These are phyloP conservation scores for Beris morrisii DNA, from an alignment of 2,888 invertebrate species.

Conservation along the genomic window DNA sequence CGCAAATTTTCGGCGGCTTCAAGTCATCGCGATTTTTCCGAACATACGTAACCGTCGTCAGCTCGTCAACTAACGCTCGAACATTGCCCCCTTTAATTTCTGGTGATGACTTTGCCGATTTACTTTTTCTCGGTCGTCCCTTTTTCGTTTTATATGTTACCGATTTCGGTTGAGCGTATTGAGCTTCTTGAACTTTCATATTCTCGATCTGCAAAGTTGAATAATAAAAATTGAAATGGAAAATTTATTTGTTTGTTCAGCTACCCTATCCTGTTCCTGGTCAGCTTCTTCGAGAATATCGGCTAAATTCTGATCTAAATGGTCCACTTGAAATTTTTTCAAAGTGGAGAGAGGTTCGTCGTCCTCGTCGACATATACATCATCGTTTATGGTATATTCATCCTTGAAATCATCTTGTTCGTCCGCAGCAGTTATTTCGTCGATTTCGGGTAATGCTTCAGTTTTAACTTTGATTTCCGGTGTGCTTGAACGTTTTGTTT, in stretches of 20 bases:
- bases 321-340: neutral
- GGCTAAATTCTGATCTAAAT: neutral
- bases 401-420: neutral
- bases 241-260: neutral
- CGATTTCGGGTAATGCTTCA: neutral
- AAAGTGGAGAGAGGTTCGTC: conserved; percentile 10
- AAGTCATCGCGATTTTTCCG: conserved; percentile 32
- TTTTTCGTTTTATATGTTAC: neutral
- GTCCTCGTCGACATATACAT: conserved; percentile 9
- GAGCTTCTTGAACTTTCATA: too few relatives aligned
- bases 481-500: conserved; percentile 3
- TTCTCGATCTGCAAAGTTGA: too few relatives aligned
- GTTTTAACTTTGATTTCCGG: neutral
- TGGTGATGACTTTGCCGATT: neutral
- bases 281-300: conserved; percentile 6
- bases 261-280: neutral
- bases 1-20: conserved; percentile 52
- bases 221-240: too few relatives aligned
- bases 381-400: neutral
- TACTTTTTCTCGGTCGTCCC: conserved; percentile 5
- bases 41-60: conserved; percentile 32
- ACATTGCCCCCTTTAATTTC: neutral
- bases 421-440: neutral
- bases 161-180: neutral
- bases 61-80: conserved; percentile 2